Percentiles rank a stretch among this genome's conserved stretches.
Evolutionary conservation across 2,113 vertebrate species (phyloP).

Genomic region (Cettia cetti): DNA sequence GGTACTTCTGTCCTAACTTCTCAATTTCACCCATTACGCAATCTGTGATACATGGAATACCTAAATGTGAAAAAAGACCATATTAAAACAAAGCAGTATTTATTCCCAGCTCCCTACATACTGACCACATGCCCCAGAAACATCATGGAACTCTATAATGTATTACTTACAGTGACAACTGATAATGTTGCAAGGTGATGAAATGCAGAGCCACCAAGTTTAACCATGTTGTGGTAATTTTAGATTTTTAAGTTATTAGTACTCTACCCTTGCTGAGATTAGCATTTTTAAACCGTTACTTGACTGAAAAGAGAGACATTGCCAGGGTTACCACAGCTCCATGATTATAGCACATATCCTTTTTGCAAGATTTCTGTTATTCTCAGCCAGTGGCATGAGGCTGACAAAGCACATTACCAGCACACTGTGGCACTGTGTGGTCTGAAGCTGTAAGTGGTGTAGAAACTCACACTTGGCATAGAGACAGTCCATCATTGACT

Average conservation of each 20-base stretch:
- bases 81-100: background rate
- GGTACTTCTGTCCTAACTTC: slow-evolving; percentile 94
- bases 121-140: background rate
- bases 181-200: background rate
- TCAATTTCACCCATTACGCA: slow-evolving; percentile 99
- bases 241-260: background rate
- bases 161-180: background rate
- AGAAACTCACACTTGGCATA: slow-evolving; percentile 93
- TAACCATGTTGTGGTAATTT: background rate
- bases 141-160: background rate
- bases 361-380: background rate
- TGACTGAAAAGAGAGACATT: background rate
- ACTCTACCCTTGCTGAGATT: background rate
- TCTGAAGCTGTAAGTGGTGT: background rate
- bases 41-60: slow-evolving; percentile 97
- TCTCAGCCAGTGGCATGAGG: background rate
- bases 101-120: background rate
- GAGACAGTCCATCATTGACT: slow-evolving; percentile 99
- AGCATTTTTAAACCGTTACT: background rate
- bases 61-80: slow-evolving; percentile 54
- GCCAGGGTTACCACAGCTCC: background rate
- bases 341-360: accelerated
- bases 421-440: accelerated
- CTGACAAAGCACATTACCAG: background rate
- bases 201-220: background rate